Conservation (phyloP, 92 coral and sea anemone species). For the Anthopleura xanthogrammica region DNA sequence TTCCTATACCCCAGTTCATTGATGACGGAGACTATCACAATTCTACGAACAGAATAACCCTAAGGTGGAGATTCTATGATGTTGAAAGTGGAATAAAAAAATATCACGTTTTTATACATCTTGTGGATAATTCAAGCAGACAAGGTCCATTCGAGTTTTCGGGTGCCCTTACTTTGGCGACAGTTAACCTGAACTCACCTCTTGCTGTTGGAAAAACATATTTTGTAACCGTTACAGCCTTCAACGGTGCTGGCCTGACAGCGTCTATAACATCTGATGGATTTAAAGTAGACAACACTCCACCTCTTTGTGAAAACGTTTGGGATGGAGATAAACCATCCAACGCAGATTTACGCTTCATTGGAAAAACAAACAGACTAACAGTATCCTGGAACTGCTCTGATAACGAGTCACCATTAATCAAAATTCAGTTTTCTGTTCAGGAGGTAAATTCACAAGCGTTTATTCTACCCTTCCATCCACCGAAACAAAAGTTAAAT, state of each 20-base stretch:
- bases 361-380: conserved; percentile 34
- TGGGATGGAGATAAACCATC: conserved; percentile 33
- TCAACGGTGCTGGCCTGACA: conserved; percentile 63
- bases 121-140: neutral
- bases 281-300: conserved; percentile 62
- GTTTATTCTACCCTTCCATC: conserved; percentile 57
- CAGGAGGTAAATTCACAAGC: conserved; percentile 32
- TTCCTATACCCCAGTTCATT: conserved; percentile 44
- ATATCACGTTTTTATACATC: conserved; percentile 39
- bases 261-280: conserved; percentile 61
- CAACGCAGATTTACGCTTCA: conserved; percentile 21
- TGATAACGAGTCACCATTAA: conserved; percentile 63
- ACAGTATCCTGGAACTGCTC: conserved; percentile 62
- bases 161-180: conserved; percentile 25
- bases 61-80: conserved; percentile 62
- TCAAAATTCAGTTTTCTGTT: conserved; percentile 48
- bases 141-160: conserved; percentile 42
- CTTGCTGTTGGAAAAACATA: conserved; percentile 55
- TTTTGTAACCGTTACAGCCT: conserved; percentile 57
- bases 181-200: conserved; percentile 22
- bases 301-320: conserved; percentile 61
- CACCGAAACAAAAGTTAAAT: conserved; percentile 34
- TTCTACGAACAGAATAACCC: conserved; percentile 12
- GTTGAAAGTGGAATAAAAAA: conserved; percentile 62
- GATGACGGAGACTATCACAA: conserved; percentile 58